phyloP scores from a whole-genome alignment of 2,113 vertebrate species.

The Perccottus glenii region DNA sequence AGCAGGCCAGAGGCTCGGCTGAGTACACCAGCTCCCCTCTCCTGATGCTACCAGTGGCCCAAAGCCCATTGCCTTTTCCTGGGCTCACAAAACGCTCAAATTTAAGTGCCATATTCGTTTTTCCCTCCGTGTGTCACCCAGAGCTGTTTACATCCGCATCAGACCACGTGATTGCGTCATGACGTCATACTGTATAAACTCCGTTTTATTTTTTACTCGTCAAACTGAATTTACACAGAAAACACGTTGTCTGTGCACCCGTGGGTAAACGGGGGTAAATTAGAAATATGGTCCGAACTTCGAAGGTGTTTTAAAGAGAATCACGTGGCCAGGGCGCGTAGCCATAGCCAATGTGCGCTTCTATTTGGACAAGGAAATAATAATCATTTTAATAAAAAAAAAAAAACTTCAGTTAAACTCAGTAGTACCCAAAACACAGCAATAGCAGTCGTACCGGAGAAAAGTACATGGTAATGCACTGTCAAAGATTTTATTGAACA shows the following conservation, averaged over 20 bases:
- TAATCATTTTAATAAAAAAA: no score
- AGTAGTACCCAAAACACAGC: no score
- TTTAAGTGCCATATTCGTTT: constrained; percentile 65
- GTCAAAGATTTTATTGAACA: constrained; percentile 43
- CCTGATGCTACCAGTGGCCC: constrained; percentile 54
- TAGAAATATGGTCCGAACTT: no score
- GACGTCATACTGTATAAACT: constrained; percentile 27
- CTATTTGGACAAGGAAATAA: no score
- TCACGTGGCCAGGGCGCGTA: no score
- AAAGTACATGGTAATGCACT: not conserved
- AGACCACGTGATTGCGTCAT: constrained; percentile 29
- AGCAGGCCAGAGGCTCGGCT: constrained; percentile 81
- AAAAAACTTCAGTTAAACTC: no score
- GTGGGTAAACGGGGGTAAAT: no score
- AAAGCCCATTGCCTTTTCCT: constrained; percentile 84
- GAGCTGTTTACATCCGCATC: constrained; percentile 62
- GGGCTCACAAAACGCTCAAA: constrained; percentile 83
- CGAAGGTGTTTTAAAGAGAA: no score
- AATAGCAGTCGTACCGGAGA: not conserved
- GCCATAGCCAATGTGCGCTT: no score
- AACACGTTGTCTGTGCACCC: no score
- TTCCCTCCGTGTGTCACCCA: constrained; percentile 33
- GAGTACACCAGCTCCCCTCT: constrained; percentile 80
- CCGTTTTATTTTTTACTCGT: no score
- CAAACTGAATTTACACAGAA: no score